Evolutionary conservation across 2,888 invertebrate genomes (phyloP).

Genomic region (Tetropium fuscum): DNA sequence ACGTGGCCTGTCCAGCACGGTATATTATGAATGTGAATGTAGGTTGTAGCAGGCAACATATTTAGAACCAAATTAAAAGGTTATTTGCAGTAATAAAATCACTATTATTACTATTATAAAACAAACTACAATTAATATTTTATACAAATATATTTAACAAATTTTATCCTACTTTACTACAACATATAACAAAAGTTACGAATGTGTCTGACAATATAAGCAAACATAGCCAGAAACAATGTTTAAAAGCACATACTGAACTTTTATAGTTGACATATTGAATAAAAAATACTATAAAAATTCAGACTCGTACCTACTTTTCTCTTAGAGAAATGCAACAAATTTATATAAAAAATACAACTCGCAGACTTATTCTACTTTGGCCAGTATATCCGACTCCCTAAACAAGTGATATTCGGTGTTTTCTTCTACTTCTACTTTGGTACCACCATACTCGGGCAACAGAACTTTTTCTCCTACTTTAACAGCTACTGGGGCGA

Average conservation of each 20-base stretch:
- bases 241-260: constrained; percentile 29
- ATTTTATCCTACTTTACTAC: constrained; percentile 31
- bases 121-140: constrained; percentile 24
- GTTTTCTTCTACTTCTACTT: constrained; percentile 90
- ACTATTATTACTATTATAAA: no score
- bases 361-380: constrained; percentile 71
- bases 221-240: constrained; percentile 40
- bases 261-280: constrained; percentile 42
- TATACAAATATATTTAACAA: constrained; percentile 46
- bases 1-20: no score
- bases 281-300: constrained; percentile 33
- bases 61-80: no score
- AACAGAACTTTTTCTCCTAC: constrained; percentile 95
- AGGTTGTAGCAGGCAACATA: no score
- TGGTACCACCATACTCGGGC: constrained; percentile 99
- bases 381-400: constrained; percentile 96
- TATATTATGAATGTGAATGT: no score
- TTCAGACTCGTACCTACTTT: constrained; percentile 34
- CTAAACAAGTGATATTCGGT: constrained; percentile 95
- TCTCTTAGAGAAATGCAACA: constrained; percentile 43
- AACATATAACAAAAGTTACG: constrained; percentile 32
- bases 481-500: constrained; percentile 83
- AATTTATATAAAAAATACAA: constrained; percentile 40
- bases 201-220: constrained; percentile 43
- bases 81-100: no score